Evolutionary conservation across 2,797 vertebrate genomes (phyloP), one percentile per base, ranked within the genome.

Genomic region (Streptopelia turtur): DNA sequence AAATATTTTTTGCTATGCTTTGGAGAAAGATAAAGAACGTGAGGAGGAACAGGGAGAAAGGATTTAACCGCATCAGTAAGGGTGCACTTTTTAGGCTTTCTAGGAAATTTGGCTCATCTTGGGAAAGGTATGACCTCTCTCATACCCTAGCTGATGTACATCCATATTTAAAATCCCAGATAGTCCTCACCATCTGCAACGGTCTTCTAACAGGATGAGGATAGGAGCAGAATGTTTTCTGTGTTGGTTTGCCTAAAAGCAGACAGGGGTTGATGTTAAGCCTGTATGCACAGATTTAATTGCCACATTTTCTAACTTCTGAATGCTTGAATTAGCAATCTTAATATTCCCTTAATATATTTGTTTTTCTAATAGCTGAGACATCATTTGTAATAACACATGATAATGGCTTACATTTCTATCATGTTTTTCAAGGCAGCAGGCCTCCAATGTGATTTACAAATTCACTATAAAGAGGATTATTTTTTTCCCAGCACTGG

Each of bases 261-360:
- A 89, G 68, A 50, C 45, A 83, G 53, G 8, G 45, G 84, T 43
- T 95, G 78, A 57, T 31, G 68, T 11, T 65, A 69, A 91, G 80
- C 33, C 59, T 65, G 8, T 60, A 63, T 12, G 39, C 43, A 59
- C 13, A 63, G 79, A 83, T 71, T 92, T 94, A 91, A 95, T 92
- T 96, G 89, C 69, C 50, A 61, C 53, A 75, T 94, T 96, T 96
- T 57, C 91, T 47, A 91, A 91, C 79, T 94, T 78, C 61, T 69
- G 79, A 93, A 93, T 86, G 89, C 91, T 91, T 93, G 91, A 96
- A 94, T 95, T 95, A 91, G 49, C 87, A 93, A 74, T 81, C 80
- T 88, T 96, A 84, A 91, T 88, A 90, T 88, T 91, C 52, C 33
- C 63, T 66, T 91, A 96, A 95, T 84, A 93, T 72, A 72, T 71